Evolutionary conservation across 2,113 vertebrate genomes (phyloP), one percentile per base, ranked within the genome.

Genomic region (Saguinus imperator): DNA sequence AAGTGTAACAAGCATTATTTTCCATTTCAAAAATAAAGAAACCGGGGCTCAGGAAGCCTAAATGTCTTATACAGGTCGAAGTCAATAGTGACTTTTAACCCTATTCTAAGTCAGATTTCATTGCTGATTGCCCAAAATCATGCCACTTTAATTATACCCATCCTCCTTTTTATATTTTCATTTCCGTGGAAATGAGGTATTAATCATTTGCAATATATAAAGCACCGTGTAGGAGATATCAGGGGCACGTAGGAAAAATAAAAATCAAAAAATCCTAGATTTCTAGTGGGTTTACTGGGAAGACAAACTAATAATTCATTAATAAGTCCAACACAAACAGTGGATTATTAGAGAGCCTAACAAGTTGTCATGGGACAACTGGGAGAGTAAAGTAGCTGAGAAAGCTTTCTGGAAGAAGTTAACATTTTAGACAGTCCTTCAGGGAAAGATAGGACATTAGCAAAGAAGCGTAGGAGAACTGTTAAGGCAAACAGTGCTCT

Each of bases 161-260:
- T 72, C 16, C 12, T 94, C 64, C 72, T 48, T 88, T 86, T 89
- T 21, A 89, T 35, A 55, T 80, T 90, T 94, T 87, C 50, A 87
- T 66, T 73, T 88, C 50, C 87, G 17, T 27, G 57, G 32, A 94
- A 94, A 92, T 88, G 58, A 95, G 29, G 57, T 89, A 70, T 37
- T 72, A 68, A 82, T 86, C 48, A 90, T 37, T 72, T 80, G 84
- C n/a, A 94, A 55, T 55, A 79, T 73, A 32, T 21, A 77, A 82
- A 72, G 10, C 29, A 96, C 37, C 68, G 1, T 92, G 58, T 32
- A 91, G 37, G 23, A 73, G 35, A 48, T n/a, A 84, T 29, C 8
- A 81, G 8, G 9, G 37, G 6, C 37, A 73, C 55, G 73, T 88
- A 72, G 72, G 72, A 48, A 76, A 68, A 89, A 80, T 5, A 68